These are phyloP conservation scores for Tenthredo scrophulariae DNA, from an alignment of 2,888 invertebrate genomes.

Conservation along the genomic window DNA sequence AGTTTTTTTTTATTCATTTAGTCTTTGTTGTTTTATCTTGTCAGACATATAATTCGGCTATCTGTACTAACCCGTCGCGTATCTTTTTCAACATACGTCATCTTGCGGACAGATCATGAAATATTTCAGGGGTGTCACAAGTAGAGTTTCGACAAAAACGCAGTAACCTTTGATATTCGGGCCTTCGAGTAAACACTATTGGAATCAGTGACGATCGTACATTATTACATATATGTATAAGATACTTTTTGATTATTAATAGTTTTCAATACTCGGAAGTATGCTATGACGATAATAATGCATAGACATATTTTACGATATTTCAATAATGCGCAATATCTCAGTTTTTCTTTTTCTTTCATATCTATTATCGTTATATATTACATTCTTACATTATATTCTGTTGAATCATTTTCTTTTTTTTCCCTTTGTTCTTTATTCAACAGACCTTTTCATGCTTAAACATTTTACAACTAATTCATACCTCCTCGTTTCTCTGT, in stretches of 20 bases:
- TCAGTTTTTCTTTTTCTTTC: not conserved
- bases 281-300: not conserved
- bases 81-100: conserved; percentile 18
- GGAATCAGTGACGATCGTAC: not conserved
- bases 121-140: conserved; percentile 47
- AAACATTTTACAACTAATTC: not conserved
- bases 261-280: not conserved
- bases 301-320: not conserved
- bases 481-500: not conserved
- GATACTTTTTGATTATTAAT: not conserved
- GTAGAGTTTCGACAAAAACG: not conserved
- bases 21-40: not conserved
- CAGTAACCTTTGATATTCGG: conserved; percentile 13
- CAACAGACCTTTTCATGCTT: not conserved
- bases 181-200: not conserved
- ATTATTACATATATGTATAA: not conserved
- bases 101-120: conserved; percentile 15
- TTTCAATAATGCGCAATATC: conserved; percentile 16
- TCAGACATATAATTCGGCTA: not conserved
- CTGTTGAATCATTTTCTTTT: not conserved
- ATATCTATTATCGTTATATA: not conserved
- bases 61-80: not conserved
- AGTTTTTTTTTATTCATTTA: not conserved
- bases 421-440: not conserved
- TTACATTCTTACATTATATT: not conserved